Base-by-base conservation (phyloP, 1,140 invertebrate species). In the Drosophila bocki region DNA sequence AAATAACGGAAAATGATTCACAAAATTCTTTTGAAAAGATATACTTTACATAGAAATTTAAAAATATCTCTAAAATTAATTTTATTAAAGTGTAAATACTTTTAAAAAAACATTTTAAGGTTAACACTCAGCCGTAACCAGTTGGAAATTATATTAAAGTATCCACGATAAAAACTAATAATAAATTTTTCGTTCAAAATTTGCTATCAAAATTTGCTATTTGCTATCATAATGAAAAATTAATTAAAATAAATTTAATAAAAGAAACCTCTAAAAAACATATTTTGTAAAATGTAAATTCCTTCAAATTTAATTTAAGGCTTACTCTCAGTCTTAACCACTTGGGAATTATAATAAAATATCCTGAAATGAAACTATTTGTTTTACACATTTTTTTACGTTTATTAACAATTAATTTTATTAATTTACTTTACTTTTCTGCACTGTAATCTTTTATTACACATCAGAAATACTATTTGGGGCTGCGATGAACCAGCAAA, bases 401-500 rank as follows among this genome's bases (percentile, higher is more conserved):
- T 3, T 37, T 22, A 22, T 54, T 9, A 15, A 15, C 15, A 2
- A 35, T 37, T 35, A 11, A 26, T 47, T 3, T 7, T 12, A 7
- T 19, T 7, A 7, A 13, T 12, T 51, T 51, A 19, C 0, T 33
- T 6, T 12, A 9, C 2, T n/a, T 22, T 39, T 58, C 6, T 22
- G 4, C 11, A 19, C 56, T 64, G 62, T n/a, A 42, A 17, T 39
- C 33, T 37, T 3, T 12, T 67, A 29, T 47, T 63, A 12, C 13
- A n/a, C 8, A 7, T 33, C 12, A 37, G n/a, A n/a, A 32, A 42
- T 32, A 7, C 37, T 33, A 33, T 32, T 32, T 47, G 56, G 33
- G 41, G 7, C 19, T 17, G 22, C 11, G 53, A 78, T 63, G 76
- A 70, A 29, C 22, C 44, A 75, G 50, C 59, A 59, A 72, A 48